Evolutionary conservation across 2,113 vertebrate species (phyloP).

Genomic region (Cephalopterus ornatus): DNA sequence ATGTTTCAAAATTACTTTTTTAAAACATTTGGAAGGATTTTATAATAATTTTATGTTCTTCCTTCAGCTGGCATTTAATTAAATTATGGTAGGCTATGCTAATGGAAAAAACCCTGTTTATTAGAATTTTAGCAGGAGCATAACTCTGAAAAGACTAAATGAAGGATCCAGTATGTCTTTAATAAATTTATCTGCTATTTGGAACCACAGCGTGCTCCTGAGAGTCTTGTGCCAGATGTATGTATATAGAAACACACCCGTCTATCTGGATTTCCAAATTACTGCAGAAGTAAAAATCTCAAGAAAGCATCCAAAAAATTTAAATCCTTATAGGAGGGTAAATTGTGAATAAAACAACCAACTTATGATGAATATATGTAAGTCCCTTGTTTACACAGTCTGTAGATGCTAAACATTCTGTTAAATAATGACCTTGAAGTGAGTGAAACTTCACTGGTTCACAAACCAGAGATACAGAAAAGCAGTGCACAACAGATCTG

Average conservation of each 20-base stretch:
- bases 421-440: neutral
- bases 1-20: neutral
- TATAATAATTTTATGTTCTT: neutral
- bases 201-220: neutral
- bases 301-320: neutral
- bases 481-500: neutral
- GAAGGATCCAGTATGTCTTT: neutral
- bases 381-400: neutral
- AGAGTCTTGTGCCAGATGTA: neutral
- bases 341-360: neutral
- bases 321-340: neutral
- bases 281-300: neutral
- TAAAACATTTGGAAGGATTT: neutral
- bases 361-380: neutral
- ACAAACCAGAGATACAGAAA: neutral
- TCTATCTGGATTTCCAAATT: neutral
- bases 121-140: neutral
- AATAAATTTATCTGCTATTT: neutral
- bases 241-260: rapidly evolving
- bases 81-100: neutral
- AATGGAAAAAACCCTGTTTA: neutral
- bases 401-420: neutral
- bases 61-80: neutral
- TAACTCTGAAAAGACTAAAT: neutral
- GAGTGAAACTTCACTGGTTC: neutral